Conservation (phyloP, 2,797 vertebrate genomes). For the Rhinoraja longicauda region DNA sequence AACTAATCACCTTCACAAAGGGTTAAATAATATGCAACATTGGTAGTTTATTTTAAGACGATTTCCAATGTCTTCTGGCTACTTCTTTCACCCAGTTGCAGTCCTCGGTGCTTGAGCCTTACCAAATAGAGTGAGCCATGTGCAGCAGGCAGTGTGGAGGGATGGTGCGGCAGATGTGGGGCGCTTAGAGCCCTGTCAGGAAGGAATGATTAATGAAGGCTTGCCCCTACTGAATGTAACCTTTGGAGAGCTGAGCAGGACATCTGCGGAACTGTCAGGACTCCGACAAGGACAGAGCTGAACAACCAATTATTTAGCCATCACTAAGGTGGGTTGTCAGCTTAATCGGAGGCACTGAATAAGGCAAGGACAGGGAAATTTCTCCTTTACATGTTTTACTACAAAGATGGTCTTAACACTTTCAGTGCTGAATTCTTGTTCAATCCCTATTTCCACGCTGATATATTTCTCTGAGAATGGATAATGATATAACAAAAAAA, state of each 20-base stretch:
- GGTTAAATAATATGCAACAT: background rate
- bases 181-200: constrained; percentile 95
- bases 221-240: constrained; percentile 97
- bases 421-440: constrained; percentile 51
- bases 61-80: constrained; percentile 20
- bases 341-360: constrained; percentile 99
- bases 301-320: constrained; percentile 99
- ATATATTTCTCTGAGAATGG: constrained; percentile 15
- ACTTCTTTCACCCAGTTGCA: background rate
- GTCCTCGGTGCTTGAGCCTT: background rate
- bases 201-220: constrained; percentile 99
- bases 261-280: constrained; percentile 99
- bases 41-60: background rate
- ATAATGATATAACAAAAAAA: background rate
- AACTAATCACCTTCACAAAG: background rate
- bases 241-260: constrained; percentile 99
- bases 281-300: constrained; percentile 99
- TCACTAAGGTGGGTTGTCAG: constrained; percentile 99
- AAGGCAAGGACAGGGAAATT: constrained; percentile 99
- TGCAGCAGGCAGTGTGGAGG: constrained; percentile 50
- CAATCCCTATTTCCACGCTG: background rate
- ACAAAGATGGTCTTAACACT: constrained; percentile 81
- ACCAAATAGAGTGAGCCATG: constrained; percentile 16
- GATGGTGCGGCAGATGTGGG: constrained; percentile 92
- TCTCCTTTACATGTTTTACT: constrained; percentile 83